These are phyloP conservation scores for Calonectris borealis DNA, from an alignment of 2,113 vertebrate genomes.

Conservation along the genomic window DNA sequence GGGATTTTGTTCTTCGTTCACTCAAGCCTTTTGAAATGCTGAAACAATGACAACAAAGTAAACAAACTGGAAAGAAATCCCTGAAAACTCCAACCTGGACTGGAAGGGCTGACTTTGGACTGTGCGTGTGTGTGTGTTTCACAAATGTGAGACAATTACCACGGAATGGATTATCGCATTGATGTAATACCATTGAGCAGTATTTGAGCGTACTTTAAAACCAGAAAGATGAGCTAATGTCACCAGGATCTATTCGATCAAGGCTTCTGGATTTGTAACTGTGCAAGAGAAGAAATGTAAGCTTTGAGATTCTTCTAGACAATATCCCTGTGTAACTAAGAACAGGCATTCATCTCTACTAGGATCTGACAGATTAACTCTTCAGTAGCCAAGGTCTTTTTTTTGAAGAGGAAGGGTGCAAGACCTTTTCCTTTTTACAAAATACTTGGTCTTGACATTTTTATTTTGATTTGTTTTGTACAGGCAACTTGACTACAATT, in stretches of 20 bases:
- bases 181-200: accelerated
- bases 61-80: neutral
- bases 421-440: neutral
- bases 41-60: neutral
- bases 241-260: neutral
- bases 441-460: neutral
- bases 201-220: neutral
- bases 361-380: neutral
- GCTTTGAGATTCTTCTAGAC: neutral
- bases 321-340: neutral
- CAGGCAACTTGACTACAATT: neutral
- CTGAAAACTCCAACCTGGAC: neutral
- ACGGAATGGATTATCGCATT: accelerated
- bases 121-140: too few relatives aligned
- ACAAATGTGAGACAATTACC: accelerated
- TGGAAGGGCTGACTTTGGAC: accelerated
- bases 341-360: neutral
- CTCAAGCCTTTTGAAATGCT: neutral
- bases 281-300: neutral
- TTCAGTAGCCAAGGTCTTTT: too few relatives aligned
- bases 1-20: neutral
- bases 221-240: neutral
- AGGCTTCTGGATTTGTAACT: neutral
- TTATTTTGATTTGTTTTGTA: neutral
- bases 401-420: neutral